These are phyloP conservation scores for Myiozetetes cayanensis DNA, from an alignment of 2,113 vertebrate genomes.

Conservation along the genomic window DNA sequence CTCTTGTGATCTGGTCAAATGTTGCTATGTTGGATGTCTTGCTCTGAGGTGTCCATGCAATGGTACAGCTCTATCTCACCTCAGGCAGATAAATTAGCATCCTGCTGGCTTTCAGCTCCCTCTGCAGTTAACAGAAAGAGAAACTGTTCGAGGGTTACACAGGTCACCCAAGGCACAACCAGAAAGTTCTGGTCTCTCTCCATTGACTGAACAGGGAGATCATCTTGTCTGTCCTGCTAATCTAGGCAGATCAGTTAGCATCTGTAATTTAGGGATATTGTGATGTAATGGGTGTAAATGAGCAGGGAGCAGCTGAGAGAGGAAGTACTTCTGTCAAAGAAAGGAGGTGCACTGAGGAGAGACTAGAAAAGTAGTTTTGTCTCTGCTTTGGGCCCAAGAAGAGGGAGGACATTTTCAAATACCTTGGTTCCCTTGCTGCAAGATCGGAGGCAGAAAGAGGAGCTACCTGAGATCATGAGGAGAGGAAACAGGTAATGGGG, in stretches of 20 bases:
- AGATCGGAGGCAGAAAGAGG: not conserved
- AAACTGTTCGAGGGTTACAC: not conserved
- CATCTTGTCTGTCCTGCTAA: not conserved
- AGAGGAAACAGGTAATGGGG: not conserved
- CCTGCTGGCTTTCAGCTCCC: slow-evolving; percentile 59
- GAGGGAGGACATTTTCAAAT: not conserved
- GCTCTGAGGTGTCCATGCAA: not conserved
- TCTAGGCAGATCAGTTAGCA: not conserved
- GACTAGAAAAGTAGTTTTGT: not conserved
- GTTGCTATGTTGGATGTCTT: not conserved
- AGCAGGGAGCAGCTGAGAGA: not conserved
- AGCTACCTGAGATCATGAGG: not conserved
- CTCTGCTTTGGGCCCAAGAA: not conserved
- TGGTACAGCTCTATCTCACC: not conserved
- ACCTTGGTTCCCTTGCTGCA: not conserved
- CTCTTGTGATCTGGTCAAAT: not conserved
- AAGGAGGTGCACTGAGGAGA: not conserved
- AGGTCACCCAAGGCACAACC: not conserved
- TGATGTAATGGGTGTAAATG: not conserved
- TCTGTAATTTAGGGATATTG: not conserved
- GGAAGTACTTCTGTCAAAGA: not conserved
- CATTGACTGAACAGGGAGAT: not conserved
- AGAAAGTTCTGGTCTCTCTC: not conserved
- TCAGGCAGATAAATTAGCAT: not conserved
- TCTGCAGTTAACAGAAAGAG: slow-evolving; percentile 52